Evolutionary conservation across 2,888 invertebrate genomes (phyloP).

Genomic region (Euclidia mi): DNA sequence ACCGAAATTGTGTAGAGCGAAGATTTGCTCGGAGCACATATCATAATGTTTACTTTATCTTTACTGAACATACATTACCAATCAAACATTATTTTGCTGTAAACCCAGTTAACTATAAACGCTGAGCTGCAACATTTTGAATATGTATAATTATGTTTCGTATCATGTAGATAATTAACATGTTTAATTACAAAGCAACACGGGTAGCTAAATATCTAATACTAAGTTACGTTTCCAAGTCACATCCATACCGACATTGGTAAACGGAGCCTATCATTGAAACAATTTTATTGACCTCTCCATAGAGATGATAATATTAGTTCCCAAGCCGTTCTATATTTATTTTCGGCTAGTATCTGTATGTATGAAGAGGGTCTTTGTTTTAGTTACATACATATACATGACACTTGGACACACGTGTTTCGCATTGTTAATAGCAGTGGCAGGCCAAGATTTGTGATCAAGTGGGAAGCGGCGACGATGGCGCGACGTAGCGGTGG

Average conservation of each 20-base stretch:
- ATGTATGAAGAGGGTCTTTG: slow-evolving; percentile 36
- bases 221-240: no score
- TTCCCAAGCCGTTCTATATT: slow-evolving; percentile 28
- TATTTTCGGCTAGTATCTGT: slow-evolving; percentile 16
- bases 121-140: background rate
- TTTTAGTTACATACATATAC: slow-evolving; percentile 40
- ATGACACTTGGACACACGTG: slow-evolving; percentile 75
- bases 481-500: no score
- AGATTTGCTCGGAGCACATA: slow-evolving; percentile 26
- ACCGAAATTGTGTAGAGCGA: slow-evolving; percentile 18
- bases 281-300: no score
- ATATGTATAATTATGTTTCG: background rate
- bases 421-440: slow-evolving; percentile 74
- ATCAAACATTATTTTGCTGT: slow-evolving; percentile 2
- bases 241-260: no score
- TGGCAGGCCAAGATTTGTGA: slow-evolving; percentile 64
- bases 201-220: no score
- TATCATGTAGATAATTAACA: no score
- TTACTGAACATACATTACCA: slow-evolving; percentile 3
- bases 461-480: slow-evolving; percentile 64
- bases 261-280: no score
- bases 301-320: slow-evolving; percentile 19
- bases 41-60: slow-evolving; percentile 23
- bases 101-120: slow-evolving; percentile 6
- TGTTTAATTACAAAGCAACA: no score